phyloP scores from a whole-genome alignment of 2,113 vertebrate species.

The Coryphaenoides rupestris region DNA sequence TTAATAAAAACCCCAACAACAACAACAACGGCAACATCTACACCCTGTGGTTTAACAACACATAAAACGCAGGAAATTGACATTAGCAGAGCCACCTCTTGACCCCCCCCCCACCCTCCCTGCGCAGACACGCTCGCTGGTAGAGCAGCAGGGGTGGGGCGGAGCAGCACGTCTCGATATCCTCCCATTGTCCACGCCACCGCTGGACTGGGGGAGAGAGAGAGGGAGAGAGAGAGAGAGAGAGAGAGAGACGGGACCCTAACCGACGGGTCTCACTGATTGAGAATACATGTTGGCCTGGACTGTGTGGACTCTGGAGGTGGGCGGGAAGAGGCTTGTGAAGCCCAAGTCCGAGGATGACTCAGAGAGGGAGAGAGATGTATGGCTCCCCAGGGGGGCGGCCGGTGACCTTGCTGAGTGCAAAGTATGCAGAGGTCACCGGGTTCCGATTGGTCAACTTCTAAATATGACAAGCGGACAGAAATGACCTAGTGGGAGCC shows the following conservation, averaged over 20 bases:
- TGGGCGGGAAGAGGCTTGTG: slow-evolving; percentile 87
- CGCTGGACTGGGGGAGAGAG: too few species aligned
- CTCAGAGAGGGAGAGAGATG: slow-evolving; percentile 88
- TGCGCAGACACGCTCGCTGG: slow-evolving; percentile 76
- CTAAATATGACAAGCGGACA: slow-evolving; percentile 78
- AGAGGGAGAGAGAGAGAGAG: too few species aligned
- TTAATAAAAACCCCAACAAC: background rate
- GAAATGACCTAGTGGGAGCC: slow-evolving; percentile 68
- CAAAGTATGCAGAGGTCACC: slow-evolving; percentile 93
- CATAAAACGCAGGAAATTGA: slow-evolving; percentile 46
- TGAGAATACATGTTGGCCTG: slow-evolving; percentile 84
- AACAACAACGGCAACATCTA: background rate
- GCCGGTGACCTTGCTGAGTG: slow-evolving; percentile 85
- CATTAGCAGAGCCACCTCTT: slow-evolving; percentile 23
- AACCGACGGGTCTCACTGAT: slow-evolving; percentile 62
- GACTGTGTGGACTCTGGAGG: slow-evolving; percentile 80
- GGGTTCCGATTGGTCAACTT: slow-evolving; percentile 74
- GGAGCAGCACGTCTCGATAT: slow-evolving; percentile 83
- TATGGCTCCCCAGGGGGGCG: slow-evolving; percentile 84
- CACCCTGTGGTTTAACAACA: slow-evolving; percentile 42
- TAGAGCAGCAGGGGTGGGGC: slow-evolving; percentile 26
- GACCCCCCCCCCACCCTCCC: slow-evolving; percentile 61
- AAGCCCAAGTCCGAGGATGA: slow-evolving; percentile 91
- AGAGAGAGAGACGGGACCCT: background rate
- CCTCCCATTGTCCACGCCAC: slow-evolving; percentile 96